A percentile compares a stretch with the other conserved stretches of the same genome.
phyloP scores from a whole-genome alignment of 2,888 invertebrate genomes.

The Ophion costatus region DNA sequence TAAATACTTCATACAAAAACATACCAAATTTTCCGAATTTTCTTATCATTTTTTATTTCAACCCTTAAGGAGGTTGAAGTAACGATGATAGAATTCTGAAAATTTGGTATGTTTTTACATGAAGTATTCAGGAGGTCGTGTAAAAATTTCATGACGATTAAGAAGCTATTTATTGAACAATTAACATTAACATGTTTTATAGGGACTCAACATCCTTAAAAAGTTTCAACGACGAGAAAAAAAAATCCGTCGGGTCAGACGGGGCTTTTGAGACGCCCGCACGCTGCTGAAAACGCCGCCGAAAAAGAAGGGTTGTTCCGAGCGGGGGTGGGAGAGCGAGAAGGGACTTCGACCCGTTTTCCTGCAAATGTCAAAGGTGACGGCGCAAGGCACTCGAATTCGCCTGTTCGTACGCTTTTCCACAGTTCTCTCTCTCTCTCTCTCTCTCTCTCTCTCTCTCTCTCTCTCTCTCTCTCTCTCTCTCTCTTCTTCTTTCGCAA shows the following conservation, averaged over 20 bases:
- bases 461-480: slow-evolving; percentile 1
- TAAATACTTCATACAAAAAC: no score
- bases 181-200: no score
- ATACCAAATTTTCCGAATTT: no score
- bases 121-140: no score
- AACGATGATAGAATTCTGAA: no score
- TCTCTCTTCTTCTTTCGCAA: no score
- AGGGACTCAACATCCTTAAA: no score
- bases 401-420: slow-evolving; percentile 37
- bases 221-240: background rate
- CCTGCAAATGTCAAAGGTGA: slow-evolving; percentile 80
- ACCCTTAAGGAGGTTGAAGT: no score
- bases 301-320: background rate
- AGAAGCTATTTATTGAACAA: no score
- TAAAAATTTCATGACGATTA: no score
- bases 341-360: slow-evolving; percentile 76
- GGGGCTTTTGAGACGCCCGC: background rate
- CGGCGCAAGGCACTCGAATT: slow-evolving; percentile 75
- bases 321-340: background rate
- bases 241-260: background rate
- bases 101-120: no score
- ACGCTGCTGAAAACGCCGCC: background rate
- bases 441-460: background rate
- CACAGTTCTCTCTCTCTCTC: slow-evolving; percentile 17
- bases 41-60: no score